These are phyloP conservation scores for Augochlorella aurata DNA, from an alignment of 2,888 invertebrate species.

Conservation along the genomic window DNA sequence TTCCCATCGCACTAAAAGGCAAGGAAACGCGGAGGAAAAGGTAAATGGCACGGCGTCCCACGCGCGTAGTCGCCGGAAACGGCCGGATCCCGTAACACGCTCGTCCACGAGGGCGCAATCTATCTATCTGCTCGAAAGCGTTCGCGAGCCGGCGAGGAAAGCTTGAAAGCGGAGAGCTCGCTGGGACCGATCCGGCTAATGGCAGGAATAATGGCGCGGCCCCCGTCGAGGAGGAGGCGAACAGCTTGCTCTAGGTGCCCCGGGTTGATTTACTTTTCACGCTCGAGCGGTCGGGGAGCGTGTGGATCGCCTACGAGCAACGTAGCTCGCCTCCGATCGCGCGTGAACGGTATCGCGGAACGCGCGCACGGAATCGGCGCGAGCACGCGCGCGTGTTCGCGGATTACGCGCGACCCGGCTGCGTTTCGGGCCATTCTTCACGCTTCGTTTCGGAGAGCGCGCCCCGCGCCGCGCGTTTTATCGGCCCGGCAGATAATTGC, in stretches of 20 bases:
- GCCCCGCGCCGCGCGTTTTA: conserved; percentile 15
- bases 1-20: background rate
- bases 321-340: conserved; percentile 16
- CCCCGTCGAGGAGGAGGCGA: background rate
- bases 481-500: conserved; percentile 45
- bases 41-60: background rate
- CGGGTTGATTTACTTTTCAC: conserved; percentile 66
- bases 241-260: background rate
- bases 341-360: conserved; percentile 41
- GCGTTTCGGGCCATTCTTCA: conserved; percentile 16
- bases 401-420: background rate
- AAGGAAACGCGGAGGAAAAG: background rate
- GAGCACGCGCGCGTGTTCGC: background rate
- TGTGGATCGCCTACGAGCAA: conserved; percentile 42
- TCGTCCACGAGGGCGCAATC: background rate
- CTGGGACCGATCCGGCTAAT: conserved; percentile 34
- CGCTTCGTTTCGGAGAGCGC: conserved; percentile 26
- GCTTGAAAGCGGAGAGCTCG: conserved; percentile 14
- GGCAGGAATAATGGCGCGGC: conserved; percentile 29
- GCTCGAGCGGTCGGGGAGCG: conserved; percentile 37
- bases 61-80: conserved; percentile 24
- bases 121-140: background rate
- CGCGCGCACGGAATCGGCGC: background rate
- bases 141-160: conserved; percentile 24
- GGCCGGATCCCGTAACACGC: conserved; percentile 14